phyloP scores from a whole-genome alignment of 2,888 invertebrate species.

The Phalera bucephala region DNA sequence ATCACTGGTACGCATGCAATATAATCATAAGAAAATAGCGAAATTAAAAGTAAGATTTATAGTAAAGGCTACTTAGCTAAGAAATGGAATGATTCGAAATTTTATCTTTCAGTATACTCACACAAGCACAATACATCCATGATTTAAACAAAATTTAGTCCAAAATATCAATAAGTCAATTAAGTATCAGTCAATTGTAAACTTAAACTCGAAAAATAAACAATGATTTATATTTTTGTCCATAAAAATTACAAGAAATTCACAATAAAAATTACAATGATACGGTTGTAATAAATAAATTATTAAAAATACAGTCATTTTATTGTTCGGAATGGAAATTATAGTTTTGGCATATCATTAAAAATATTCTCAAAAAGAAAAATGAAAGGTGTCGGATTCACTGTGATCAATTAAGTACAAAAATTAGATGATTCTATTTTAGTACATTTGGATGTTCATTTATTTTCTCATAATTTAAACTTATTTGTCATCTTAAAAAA shows the following conservation, averaged over 20 bases:
- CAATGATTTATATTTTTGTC: constrained; percentile 55
- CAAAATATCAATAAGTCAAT: constrained; percentile 66
- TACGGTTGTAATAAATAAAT: constrained; percentile 70
- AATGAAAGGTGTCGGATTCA: constrained; percentile 66
- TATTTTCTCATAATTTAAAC: constrained; percentile 73
- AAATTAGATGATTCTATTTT: constrained; percentile 57
- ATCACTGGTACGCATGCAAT: constrained; percentile 66
- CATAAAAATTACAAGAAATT: constrained; percentile 60
- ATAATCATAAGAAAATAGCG: constrained; percentile 65
- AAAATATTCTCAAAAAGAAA: constrained; percentile 73
- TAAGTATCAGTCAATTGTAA: constrained; percentile 76
- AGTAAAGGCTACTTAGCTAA: constrained; percentile 52
- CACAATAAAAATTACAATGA: constrained; percentile 59
- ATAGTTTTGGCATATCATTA: constrained; percentile 47
- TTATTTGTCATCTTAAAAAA: constrained; percentile 81
- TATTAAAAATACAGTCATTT: constrained; percentile 73
- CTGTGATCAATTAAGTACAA: constrained; percentile 78
- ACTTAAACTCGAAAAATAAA: constrained; percentile 69
- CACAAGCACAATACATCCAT: constrained; percentile 62
- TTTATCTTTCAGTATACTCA: constrained; percentile 78
- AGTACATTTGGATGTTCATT: constrained; percentile 51
- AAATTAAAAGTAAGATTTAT: constrained; percentile 59
- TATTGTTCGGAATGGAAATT: constrained; percentile 61
- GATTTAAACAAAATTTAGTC: constrained; percentile 60
- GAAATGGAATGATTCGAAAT: constrained; percentile 79